Evolutionary conservation across 2,113 vertebrate species (phyloP), one percentile per base, ranked within the genome.

Genomic region (Nanorana parkeri): DNA sequence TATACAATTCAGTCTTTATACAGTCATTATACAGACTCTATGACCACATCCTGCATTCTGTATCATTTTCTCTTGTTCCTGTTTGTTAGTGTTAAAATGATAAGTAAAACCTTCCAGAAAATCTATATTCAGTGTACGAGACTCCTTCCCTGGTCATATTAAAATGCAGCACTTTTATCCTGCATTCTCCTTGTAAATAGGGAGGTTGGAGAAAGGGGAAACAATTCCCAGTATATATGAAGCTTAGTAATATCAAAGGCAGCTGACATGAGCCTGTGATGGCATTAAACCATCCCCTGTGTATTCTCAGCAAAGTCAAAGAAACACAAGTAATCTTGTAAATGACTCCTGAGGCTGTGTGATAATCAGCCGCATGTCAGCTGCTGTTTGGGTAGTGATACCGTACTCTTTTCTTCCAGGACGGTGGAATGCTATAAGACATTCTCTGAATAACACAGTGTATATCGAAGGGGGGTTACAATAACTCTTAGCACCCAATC

Each of bases 161-260:
- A 74, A 74, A 58, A 74, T 74, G 54, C 54, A 60, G 21, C 54
- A 36, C 24, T 26, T 60, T 74, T 74, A 54, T 74, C 58, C 71
- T 55, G 55, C 51, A 74, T 58, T 58, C 71, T 74, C 32, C 54
- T 58, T 74, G 29, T 74, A 60, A 74, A 74, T 74, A 19, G 26
- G 20, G 71, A 55, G 29, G 71, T 26, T 74, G 51, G 54, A 21
- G 32, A 21, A 36, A 60, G n/a, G 51, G 71, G 55, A 74, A 74
- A 58, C 71, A 74, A 74, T 74, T 74, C 54, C 71, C 71, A 74
- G 71, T 73, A 60, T 74, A 74, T 60, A 74, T 74, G 29, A 74
- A 55, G 71, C 71, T 74, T 74, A 74, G 71, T 60, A 56, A 74
- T 58, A 74, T 74, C 71, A 74, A 74, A 74, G 71, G 71, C 71